A percentile compares a stretch with the other conserved stretches of the same genome.
phyloP scores from a whole-genome alignment of 2,888 invertebrate genomes.

The Aromia moschata region DNA sequence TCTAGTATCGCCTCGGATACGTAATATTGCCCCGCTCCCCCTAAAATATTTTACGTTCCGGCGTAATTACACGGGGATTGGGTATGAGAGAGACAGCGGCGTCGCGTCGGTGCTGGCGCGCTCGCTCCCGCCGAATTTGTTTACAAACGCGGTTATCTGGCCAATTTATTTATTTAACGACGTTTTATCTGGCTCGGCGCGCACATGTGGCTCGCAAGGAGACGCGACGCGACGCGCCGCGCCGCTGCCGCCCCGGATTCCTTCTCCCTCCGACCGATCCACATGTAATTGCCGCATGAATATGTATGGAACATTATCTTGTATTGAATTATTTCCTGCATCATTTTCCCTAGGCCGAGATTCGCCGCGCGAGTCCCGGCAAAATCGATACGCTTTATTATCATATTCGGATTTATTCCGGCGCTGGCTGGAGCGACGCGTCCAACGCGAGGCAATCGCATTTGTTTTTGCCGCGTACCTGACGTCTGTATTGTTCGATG shows the following conservation, averaged over 20 bases:
- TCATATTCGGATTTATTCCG: conserved; percentile 19
- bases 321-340: conserved; percentile 57
- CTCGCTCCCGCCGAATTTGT: conserved; percentile 27
- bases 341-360: conserved; percentile 45
- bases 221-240: too few relatives aligned
- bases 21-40: too few relatives aligned
- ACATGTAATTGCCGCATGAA: conserved; percentile 58
- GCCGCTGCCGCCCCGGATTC: too few relatives aligned
- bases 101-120: background rate
- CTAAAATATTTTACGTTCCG: background rate
- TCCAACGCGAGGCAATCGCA: background rate
- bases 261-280: conserved; percentile 38
- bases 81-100: too few relatives aligned
- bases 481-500: too few relatives aligned
- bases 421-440: background rate
- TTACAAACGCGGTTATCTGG: conserved; percentile 32
- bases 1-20: too few relatives aligned
- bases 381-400: conserved; percentile 19
- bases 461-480: background rate
- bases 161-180: conserved; percentile 37
- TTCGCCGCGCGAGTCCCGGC: conserved; percentile 28
- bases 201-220: conserved; percentile 33
- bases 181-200: conserved; percentile 29
- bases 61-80: conserved; percentile 10
- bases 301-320: conserved; percentile 60